These are phyloP conservation scores for Pristionchus mayeri DNA, from an alignment of 2,888 invertebrate species.

Conservation along the genomic window DNA sequence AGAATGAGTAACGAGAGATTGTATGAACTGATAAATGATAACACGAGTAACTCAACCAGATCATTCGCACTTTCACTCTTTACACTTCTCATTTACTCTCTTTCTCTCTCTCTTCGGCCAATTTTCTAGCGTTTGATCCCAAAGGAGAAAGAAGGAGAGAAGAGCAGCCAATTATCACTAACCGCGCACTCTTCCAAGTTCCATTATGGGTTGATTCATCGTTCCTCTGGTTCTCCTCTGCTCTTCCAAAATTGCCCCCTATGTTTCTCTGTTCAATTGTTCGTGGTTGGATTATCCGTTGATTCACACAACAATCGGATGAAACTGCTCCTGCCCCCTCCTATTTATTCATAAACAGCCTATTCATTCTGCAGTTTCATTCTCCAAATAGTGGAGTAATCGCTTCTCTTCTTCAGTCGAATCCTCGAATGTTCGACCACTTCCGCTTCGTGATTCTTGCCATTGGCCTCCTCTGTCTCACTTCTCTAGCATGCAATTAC, in stretches of 20 bases:
- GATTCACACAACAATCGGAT: constrained; percentile 14
- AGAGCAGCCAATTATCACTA: constrained; percentile 12
- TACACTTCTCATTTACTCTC: constrained; percentile 2
- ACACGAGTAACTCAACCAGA: not conserved
- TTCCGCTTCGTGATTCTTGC: constrained; percentile 43
- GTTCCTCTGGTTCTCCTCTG: not conserved
- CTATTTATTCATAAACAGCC: not conserved
- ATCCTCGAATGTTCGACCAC: constrained; percentile 37
- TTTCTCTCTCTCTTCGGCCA: constrained; percentile 35
- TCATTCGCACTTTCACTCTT: constrained; percentile 16
- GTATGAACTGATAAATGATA: not conserved
- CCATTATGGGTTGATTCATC: not conserved
- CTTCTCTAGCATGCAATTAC: constrained; percentile 44
- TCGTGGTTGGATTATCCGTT: not conserved
- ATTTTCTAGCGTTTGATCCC: constrained; percentile 15
- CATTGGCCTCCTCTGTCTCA: constrained; percentile 37
- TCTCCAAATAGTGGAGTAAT: not conserved
- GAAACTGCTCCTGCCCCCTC: not conserved
- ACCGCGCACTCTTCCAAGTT: not conserved
- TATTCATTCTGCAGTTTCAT: too few relatives aligned
- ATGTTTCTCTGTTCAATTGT: not conserved
- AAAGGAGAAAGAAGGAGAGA: not conserved
- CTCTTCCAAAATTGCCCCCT: not conserved
- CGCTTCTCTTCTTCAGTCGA: not conserved
- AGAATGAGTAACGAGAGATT: not conserved